Percentiles rank a stretch among this genome's conserved stretches.
phyloP scores from a whole-genome alignment of 2,113 vertebrate genomes.

The Mustela lutreola region DNA sequence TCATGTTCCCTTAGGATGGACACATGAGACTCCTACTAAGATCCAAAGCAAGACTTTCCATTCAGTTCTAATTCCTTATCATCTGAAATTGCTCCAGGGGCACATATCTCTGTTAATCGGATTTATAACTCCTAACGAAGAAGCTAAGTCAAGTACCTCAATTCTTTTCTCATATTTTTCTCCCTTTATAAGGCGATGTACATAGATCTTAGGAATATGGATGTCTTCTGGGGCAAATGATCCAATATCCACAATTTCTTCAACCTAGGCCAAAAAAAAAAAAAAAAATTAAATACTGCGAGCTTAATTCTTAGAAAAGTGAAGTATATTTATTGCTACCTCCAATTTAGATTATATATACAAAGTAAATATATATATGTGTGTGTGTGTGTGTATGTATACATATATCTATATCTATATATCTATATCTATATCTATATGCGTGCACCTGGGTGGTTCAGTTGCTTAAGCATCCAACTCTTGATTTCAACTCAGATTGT shows the following conservation, averaged over 20 bases:
- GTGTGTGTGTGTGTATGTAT: no score
- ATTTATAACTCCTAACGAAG: neutral
- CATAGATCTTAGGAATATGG: constrained; percentile 97
- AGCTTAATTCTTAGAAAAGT: neutral
- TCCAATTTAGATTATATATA: neutral
- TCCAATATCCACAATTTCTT: constrained; percentile 97
- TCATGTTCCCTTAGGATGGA: neutral
- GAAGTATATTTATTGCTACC: neutral
- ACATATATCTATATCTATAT: no score
- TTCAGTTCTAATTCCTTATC: neutral
- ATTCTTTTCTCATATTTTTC: constrained; percentile 95
- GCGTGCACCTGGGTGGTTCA: neutral
- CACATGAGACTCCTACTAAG: neutral
- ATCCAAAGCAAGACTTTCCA: neutral
- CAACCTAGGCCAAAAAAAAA: constrained; percentile 90
- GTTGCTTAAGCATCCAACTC: neutral
- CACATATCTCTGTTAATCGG: neutral
- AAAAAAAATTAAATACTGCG: neutral
- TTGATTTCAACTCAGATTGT: neutral
- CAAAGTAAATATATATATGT: neutral
- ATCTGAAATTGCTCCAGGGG: neutral
- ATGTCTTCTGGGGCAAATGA: constrained; percentile 96
- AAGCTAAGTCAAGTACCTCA: constrained; percentile 90
- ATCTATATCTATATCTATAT: no score
- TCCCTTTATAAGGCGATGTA: constrained; percentile 96